Evolutionary conservation across 1,140 invertebrate genomes (phyloP).

Genomic region (Aleiodes sp.): DNA sequence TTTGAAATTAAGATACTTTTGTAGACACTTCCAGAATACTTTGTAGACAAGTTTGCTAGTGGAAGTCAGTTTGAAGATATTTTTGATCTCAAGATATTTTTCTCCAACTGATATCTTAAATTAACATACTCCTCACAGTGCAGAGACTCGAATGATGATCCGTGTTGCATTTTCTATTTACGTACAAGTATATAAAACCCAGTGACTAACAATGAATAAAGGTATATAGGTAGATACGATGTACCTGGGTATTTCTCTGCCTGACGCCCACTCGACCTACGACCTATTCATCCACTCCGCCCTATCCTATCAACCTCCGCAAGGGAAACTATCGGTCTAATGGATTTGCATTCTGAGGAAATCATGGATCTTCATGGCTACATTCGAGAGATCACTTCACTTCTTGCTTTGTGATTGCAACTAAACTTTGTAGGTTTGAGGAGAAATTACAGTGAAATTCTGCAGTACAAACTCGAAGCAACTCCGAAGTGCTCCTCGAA

Average conservation of each 20-base stretch:
- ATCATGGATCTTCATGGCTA: slow-evolving; percentile 2
- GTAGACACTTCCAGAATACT: no score
- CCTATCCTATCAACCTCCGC: neutral
- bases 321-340: slow-evolving; percentile 25
- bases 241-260: slow-evolving; percentile 13
- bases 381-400: neutral
- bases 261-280: slow-evolving; percentile 5
- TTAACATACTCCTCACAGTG: no score
- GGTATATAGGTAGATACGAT: neutral
- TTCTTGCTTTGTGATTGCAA: neutral
- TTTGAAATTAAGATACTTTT: no score
- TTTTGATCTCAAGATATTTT: no score
- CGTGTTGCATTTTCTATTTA: no score
- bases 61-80: no score
- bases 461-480: no score
- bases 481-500: no score
- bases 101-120: no score
- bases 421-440: slow-evolving; percentile 2
- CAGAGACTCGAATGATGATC: no score
- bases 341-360: slow-evolving; percentile 31
- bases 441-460: neutral
- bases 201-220: neutral
- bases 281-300: slow-evolving; percentile 24
- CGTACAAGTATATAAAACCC: no score
- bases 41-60: no score